These are phyloP conservation scores for Hippocampus zosterae DNA, from an alignment of 2,113 vertebrate species.

Conservation along the genomic window DNA sequence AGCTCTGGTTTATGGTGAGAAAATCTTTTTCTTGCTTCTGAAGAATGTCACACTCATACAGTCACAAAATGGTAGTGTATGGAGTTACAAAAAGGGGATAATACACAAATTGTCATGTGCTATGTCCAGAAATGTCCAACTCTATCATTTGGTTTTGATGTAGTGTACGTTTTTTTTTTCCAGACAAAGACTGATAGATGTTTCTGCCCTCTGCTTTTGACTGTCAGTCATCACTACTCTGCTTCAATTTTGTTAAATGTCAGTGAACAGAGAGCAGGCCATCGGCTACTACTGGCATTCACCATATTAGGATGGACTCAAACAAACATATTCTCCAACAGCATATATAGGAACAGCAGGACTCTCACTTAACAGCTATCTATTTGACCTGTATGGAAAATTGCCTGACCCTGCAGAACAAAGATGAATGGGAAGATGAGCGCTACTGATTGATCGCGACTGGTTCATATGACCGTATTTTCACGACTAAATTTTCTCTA, in stretches of 20 bases:
- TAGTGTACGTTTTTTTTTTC: constrained; percentile 24
- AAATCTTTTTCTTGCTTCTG: background rate
- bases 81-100: background rate
- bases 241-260: constrained; percentile 41
- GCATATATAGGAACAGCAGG: constrained; percentile 1
- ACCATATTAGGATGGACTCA: constrained; percentile 16
- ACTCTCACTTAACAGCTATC: constrained; percentile 1
- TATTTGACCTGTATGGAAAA: constrained; percentile 14
- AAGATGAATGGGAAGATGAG: constrained; percentile 16
- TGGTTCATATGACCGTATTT: background rate
- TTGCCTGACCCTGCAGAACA: constrained; percentile 3
- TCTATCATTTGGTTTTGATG: background rate
- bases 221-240: constrained; percentile 31
- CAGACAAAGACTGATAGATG: constrained; percentile 14
- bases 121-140: background rate
- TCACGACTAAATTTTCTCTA: no score
- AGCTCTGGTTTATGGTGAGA: background rate
- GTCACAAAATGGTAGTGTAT: background rate
- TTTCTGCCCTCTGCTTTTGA: constrained; percentile 16
- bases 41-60: background rate
- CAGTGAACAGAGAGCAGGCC: constrained; percentile 42
- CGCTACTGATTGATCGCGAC: constrained; percentile 34
- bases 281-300: constrained; percentile 42
- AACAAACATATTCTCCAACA: constrained; percentile 8
- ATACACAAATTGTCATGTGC: background rate